These are phyloP conservation scores for Drosophila nigrodunni DNA, from an alignment of 1,140 invertebrate species.

Conservation along the genomic window DNA sequence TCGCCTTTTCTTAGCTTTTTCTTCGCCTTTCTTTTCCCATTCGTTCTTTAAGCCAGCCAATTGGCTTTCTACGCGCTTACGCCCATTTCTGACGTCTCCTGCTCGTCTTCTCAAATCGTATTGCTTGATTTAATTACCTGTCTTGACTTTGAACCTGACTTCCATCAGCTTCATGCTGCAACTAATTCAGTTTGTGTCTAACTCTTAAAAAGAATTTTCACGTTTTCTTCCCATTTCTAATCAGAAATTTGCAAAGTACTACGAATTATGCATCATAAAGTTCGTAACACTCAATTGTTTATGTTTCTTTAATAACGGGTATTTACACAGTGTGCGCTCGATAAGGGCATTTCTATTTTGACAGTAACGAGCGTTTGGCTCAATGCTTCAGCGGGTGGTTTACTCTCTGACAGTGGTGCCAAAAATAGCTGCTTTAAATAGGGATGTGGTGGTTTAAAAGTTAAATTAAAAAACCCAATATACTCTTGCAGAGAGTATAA, in stretches of 20 bases:
- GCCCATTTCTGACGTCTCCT: conserved; percentile 12
- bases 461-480: too few relatives aligned
- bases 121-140: conserved; percentile 36
- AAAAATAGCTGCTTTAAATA: background rate
- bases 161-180: background rate
- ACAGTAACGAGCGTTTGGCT: conserved; percentile 45
- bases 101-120: conserved; percentile 15
- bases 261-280: conserved; percentile 45
- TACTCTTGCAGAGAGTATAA: too few relatives aligned
- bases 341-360: conserved; percentile 66
- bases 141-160: conserved; percentile 29
- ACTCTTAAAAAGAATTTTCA: background rate
- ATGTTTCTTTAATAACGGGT: conserved; percentile 68
- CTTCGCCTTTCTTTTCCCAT: conserved; percentile 18
- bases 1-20: conserved; percentile 9
- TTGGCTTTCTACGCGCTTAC: conserved; percentile 50
- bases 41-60: conserved; percentile 13
- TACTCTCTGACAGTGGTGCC: background rate
- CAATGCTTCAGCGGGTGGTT: too few relatives aligned
- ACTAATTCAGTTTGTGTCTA: background rate
- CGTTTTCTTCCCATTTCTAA: conserved; percentile 22
- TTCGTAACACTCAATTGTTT: conserved; percentile 61
- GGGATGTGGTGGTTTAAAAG: too few relatives aligned
- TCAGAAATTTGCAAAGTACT: conserved; percentile 25
- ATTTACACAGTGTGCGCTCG: conserved; percentile 48